A percentile compares a stretch with the other conserved stretches of the same genome.
Evolutionary conservation across 2,888 invertebrate genomes (phyloP).

Genomic region (Drymonia ruficornis): DNA sequence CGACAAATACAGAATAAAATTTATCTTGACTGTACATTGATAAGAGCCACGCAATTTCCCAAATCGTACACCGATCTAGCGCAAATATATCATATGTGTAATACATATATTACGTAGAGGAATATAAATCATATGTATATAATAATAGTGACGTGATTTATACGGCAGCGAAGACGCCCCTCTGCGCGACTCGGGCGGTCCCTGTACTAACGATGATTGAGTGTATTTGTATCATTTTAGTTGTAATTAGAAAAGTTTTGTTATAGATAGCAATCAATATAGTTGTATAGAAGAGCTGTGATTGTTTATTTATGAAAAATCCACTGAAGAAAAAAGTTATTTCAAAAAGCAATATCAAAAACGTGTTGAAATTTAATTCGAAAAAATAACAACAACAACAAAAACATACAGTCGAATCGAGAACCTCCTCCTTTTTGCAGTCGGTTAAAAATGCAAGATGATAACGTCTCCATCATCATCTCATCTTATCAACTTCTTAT

Average conservation of each 20-base stretch:
- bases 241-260: constrained; percentile 46
- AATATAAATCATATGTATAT: constrained; percentile 8
- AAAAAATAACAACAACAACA: too few relatives aligned
- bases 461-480: too few relatives aligned
- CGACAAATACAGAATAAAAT: not conserved
- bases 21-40: not conserved
- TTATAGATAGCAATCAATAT: constrained; percentile 7
- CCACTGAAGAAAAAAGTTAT: not conserved
- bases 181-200: constrained; percentile 32
- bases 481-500: too few relatives aligned
- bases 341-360: too few relatives aligned
- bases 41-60: constrained; percentile 1
- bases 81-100: not conserved
- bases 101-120: not conserved
- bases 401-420: too few relatives aligned
- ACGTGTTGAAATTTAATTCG: too few relatives aligned
- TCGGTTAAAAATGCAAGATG: too few relatives aligned
- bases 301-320: not conserved
- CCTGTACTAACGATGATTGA: constrained; percentile 33
- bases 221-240: constrained; percentile 19
- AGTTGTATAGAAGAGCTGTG: not conserved
- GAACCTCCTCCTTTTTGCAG: too few relatives aligned
- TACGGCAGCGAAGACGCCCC: constrained; percentile 34
- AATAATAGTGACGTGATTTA: constrained; percentile 24
- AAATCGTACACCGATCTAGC: not conserved